These are phyloP conservation scores for Rotaria macrura DNA, from an alignment of 2,888 invertebrate species.

Conservation along the genomic window DNA sequence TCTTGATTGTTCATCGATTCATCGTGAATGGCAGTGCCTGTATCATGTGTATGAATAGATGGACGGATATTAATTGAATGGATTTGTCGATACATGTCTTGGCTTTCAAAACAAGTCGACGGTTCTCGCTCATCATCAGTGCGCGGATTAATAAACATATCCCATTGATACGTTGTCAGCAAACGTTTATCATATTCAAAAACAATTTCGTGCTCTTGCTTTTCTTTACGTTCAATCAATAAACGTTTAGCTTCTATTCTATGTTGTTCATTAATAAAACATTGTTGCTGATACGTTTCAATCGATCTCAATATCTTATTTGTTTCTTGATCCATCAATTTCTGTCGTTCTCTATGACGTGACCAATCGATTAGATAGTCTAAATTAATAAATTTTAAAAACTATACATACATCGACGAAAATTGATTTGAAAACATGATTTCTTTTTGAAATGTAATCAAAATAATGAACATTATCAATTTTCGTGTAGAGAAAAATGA, in stretches of 20 bases:
- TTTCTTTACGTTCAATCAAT: neutral
- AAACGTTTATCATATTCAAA: neutral
- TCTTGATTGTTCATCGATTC: neutral
- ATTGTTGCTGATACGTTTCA: too few relatives aligned
- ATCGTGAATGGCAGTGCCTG: neutral
- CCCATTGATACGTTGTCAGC: neutral
- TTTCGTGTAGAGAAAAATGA: neutral
- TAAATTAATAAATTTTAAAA: neutral
- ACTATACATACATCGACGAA: too few relatives aligned
- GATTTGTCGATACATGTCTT: neutral
- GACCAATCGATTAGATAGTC: neutral
- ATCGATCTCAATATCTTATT: too few relatives aligned
- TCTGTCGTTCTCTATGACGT: neutral
- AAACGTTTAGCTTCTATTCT: neutral
- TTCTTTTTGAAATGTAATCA: too few relatives aligned
- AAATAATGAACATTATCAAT: too few relatives aligned
- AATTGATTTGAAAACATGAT: too few relatives aligned
- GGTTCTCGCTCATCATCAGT: neutral
- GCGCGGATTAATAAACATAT: neutral
- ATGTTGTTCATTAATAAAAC: neutral
- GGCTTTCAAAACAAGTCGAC: neutral
- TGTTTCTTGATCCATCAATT: too few relatives aligned
- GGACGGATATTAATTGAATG: neutral
- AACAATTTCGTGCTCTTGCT: neutral
- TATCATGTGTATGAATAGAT: neutral